phyloP scores from a whole-genome alignment of 2,113 vertebrate genomes.

The Dasyprocta punctata region DNA sequence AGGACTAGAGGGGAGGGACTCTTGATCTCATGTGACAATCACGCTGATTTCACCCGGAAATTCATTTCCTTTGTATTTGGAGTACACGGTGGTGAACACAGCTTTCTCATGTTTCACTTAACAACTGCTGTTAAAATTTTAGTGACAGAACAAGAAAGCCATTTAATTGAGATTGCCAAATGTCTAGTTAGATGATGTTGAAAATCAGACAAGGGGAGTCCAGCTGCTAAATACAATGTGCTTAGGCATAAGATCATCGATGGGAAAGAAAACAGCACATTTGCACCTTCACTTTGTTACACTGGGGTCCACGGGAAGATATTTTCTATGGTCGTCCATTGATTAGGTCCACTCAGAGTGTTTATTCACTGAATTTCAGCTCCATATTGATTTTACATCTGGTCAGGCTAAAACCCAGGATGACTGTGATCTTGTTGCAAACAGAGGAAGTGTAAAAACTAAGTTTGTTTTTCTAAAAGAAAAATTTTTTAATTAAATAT shows the following conservation, averaged over 20 bases:
- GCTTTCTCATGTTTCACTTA: slow-evolving; percentile 30
- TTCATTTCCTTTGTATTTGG: background rate
- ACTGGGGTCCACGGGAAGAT: background rate
- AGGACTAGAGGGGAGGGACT: background rate
- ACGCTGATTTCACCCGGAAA: background rate
- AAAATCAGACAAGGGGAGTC: slow-evolving; percentile 53
- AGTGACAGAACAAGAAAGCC: slow-evolving; percentile 53
- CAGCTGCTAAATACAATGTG: slow-evolving; percentile 43
- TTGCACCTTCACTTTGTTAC: background rate
- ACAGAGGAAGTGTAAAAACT: background rate
- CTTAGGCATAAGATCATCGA: background rate
- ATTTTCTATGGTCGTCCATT: background rate
- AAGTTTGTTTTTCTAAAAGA: background rate
- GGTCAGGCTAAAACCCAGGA: background rate
- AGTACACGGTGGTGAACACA: background rate
- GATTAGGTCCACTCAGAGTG: background rate
- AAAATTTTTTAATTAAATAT: background rate
- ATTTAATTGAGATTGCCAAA: slow-evolving; percentile 45
- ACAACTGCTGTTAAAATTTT: slow-evolving; percentile 59
- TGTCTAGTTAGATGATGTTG: slow-evolving; percentile 56
- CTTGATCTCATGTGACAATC: background rate
- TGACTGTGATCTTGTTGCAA: background rate
- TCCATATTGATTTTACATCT: slow-evolving; percentile 35
- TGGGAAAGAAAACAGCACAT: background rate
- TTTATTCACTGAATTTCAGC: background rate